phyloP scores from a whole-genome alignment of 2,113 vertebrate species.

The Meles meles region DNA sequence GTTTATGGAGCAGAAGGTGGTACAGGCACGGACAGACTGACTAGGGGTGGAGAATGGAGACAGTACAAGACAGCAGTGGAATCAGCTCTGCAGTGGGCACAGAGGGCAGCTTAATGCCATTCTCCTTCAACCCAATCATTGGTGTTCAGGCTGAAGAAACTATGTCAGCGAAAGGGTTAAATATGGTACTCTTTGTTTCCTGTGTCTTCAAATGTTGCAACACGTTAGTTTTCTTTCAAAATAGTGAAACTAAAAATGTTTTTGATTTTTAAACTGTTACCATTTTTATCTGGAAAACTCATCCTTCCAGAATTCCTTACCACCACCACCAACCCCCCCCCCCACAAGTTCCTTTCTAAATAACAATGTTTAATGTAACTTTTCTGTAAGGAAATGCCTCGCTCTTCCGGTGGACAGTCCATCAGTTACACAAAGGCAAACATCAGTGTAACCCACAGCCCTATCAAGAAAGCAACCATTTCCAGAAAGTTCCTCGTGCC shows the following conservation, averaged over 20 bases:
- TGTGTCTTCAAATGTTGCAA: not conserved
- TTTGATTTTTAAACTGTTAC: not conserved
- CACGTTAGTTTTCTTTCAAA: not conserved
- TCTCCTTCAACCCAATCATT: accelerated
- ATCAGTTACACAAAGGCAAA: not conserved
- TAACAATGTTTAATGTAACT: not conserved
- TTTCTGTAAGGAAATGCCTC: not conserved
- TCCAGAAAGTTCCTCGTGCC: not conserved
- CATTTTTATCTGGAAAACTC: slow-evolving; percentile 11
- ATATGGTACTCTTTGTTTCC: not conserved
- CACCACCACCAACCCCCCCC: not conserved
- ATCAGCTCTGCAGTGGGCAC: accelerated
- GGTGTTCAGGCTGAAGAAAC: not conserved
- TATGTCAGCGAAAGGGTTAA: not conserved
- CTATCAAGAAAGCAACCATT: not conserved
- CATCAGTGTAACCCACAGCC: not conserved
- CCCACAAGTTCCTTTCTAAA: not conserved
- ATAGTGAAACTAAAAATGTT: not conserved
- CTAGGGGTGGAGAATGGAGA: not conserved
- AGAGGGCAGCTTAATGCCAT: no score
- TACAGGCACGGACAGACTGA: not conserved
- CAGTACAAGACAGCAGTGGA: accelerated
- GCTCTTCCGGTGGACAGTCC: not conserved
- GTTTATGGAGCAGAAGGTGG: not conserved
- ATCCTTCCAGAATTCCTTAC: not conserved